phyloP scores from a whole-genome alignment of 2,113 vertebrate genomes.

The Rostratula benghalensis region DNA sequence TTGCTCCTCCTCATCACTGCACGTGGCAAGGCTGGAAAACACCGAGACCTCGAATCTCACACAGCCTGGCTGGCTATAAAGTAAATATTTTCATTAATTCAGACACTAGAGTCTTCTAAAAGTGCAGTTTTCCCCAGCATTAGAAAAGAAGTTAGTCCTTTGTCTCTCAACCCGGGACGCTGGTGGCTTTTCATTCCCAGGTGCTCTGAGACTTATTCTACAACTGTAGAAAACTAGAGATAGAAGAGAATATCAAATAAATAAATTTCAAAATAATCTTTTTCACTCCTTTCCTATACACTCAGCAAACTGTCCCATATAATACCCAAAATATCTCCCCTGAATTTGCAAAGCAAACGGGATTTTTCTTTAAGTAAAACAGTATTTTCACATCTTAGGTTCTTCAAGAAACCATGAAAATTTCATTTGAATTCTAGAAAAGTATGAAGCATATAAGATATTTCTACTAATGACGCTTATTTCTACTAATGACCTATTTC shows the following conservation, averaged over 20 bases:
- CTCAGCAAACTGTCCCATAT: not conserved
- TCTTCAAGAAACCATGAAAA: not conserved
- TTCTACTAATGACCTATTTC: not conserved
- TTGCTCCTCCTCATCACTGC: too few species aligned
- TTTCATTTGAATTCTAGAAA: not conserved
- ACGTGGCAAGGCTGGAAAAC: too few species aligned
- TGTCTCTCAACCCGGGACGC: too few species aligned
- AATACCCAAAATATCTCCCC: not conserved
- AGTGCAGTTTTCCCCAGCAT: too few species aligned
- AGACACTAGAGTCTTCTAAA: too few species aligned
- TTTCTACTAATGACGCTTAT: not conserved
- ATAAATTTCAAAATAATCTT: not conserved
- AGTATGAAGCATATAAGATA: not conserved
- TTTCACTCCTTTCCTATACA: not conserved
- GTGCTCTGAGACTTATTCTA: not conserved
- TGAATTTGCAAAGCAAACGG: not conserved
- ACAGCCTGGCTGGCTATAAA: too few species aligned
- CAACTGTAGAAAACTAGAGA: not conserved
- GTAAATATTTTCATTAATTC: too few species aligned
- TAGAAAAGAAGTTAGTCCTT: too few species aligned
- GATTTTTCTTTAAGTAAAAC: not conserved
- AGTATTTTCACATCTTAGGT: not conserved
- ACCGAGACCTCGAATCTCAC: too few species aligned
- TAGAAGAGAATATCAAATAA: not conserved
- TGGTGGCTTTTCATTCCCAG: not conserved